A percentile compares a stretch with the other conserved stretches of the same genome.
Evolutionary conservation across 1,140 invertebrate species (phyloP).

Genomic region (Sinella curviseta): DNA sequence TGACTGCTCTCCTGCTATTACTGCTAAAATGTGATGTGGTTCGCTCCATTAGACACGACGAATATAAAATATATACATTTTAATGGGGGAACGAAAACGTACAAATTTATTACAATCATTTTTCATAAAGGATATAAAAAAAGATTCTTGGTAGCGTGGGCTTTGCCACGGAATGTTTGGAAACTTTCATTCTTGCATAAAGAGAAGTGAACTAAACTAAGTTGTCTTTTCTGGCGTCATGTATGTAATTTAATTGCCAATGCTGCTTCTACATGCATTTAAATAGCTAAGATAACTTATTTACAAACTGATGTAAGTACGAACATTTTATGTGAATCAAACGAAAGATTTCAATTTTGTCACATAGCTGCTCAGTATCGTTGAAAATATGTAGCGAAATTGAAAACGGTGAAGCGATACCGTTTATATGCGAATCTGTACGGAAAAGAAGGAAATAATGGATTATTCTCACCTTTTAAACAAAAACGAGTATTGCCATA

Average conservation of each 20-base stretch:
- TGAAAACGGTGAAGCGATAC: neutral
- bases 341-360: no score
- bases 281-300: no score
- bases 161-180: neutral
- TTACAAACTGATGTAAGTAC: no score
- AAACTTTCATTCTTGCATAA: no score
- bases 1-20: no score
- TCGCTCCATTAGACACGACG: neutral
- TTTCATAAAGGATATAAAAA: neutral
- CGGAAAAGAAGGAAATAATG: neutral
- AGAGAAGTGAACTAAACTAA: no score
- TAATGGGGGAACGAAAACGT: neutral
- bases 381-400: no score
- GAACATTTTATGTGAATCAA: no score
- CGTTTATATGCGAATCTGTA: neutral
- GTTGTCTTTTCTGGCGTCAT: no score
- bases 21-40: slow-evolving; percentile 1
- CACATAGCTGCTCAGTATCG: no score
- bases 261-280: no score
- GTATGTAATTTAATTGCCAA: no score
- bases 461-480: slow-evolving; percentile 9
- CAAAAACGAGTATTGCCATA: neutral
- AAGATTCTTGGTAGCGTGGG: neutral
- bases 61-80: neutral
- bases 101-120: slow-evolving; percentile 1